These are phyloP conservation scores for Drosophila willistoni DNA, from an alignment of 1,140 invertebrate species.

Conservation along the genomic window DNA sequence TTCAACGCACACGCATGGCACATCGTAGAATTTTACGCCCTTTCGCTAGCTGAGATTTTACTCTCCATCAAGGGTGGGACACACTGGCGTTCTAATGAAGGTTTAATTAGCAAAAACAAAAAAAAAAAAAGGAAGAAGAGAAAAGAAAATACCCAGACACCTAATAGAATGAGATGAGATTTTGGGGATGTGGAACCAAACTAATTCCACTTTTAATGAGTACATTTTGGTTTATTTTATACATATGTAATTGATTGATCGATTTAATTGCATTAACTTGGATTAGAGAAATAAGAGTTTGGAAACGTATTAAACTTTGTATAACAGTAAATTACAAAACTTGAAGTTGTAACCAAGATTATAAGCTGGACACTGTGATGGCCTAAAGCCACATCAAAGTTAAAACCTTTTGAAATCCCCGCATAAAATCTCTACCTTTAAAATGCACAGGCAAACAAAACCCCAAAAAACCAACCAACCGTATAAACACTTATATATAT, in stretches of 20 bases:
- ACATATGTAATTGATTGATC: slow-evolving; percentile 68
- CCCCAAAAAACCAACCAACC: slow-evolving; percentile 4
- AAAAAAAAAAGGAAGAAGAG: slow-evolving; percentile 41
- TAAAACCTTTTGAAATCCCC: slow-evolving; percentile 43
- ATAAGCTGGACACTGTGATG: slow-evolving; percentile 10
- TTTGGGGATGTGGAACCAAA: not conserved
- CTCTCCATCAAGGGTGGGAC: slow-evolving; percentile 30
- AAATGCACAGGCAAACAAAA: slow-evolving; percentile 42
- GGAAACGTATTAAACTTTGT: no score
- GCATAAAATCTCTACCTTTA: slow-evolving; percentile 40
- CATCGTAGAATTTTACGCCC: slow-evolving; percentile 48
- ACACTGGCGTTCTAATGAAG: slow-evolving; percentile 60
- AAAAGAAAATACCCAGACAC: slow-evolving; percentile 23
- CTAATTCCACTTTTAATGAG: slow-evolving; percentile 79
- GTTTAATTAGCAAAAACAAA: slow-evolving; percentile 70
- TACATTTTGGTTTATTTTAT: slow-evolving; percentile 67
- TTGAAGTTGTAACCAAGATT: not conserved
- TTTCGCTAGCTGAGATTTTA: slow-evolving; percentile 57
- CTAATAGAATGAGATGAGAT: slow-evolving; percentile 4
- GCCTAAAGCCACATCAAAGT: slow-evolving; percentile 58
- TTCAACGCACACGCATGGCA: slow-evolving; percentile 42
- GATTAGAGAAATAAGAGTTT: not conserved
- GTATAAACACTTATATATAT: slow-evolving; percentile 11
- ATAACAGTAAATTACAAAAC: not conserved
- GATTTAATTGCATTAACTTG: slow-evolving; percentile 60